These are phyloP conservation scores for Toxostoma redivivum DNA, from an alignment of 2,113 vertebrate genomes.

Conservation along the genomic window DNA sequence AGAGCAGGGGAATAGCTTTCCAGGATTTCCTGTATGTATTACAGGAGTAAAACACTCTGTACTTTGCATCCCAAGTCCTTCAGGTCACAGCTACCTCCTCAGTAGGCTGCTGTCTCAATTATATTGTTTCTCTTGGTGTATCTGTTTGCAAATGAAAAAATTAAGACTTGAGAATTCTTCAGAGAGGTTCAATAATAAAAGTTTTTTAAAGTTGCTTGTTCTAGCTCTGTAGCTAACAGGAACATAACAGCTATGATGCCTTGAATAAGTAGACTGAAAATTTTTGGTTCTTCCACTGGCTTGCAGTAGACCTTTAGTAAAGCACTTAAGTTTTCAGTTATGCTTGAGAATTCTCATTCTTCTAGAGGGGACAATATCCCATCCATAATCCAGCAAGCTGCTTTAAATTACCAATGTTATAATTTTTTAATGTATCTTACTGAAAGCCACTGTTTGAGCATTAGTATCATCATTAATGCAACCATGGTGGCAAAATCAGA, in stretches of 20 bases:
- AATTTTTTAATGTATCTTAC: neutral
- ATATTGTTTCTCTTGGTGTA: neutral
- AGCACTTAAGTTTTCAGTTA: neutral
- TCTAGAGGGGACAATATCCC: neutral
- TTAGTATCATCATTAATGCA: neutral
- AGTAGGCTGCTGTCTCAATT: neutral
- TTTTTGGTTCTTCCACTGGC: neutral
- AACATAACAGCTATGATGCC: neutral
- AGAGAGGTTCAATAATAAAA: neutral
- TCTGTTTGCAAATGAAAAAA: neutral
- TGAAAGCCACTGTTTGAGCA: neutral
- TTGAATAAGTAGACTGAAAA: neutral
- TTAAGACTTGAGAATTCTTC: neutral
- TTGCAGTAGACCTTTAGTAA: neutral
- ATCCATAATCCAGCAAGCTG: neutral
- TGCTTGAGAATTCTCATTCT: neutral
- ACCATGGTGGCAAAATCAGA: neutral
- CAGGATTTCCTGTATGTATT: neutral
- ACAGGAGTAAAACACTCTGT: neutral
- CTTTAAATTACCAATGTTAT: neutral
- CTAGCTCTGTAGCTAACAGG: neutral
- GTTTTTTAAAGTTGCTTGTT: neutral
- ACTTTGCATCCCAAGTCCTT: neutral
- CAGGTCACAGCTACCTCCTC: neutral
- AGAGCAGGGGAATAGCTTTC: neutral